A percentile compares a stretch with the other conserved stretches of the same genome.
These are phyloP conservation scores for Tympanuchus pallidicinctus DNA, from an alignment of 2,113 vertebrate species.

Conservation along the genomic window DNA sequence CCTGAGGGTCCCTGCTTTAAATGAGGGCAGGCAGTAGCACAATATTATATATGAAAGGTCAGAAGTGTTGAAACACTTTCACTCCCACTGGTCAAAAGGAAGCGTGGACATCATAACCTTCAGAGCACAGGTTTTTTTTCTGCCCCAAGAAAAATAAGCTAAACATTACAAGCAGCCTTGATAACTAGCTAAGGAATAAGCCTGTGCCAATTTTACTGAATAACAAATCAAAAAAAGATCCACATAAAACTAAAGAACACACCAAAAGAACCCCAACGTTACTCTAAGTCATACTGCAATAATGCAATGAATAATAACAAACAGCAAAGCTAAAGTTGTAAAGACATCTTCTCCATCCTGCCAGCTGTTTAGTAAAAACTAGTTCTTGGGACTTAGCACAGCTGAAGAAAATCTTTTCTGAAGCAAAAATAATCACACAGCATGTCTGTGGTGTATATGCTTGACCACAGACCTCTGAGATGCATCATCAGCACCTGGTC, in stretches of 20 bases:
- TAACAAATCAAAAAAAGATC: background rate
- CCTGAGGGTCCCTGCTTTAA: background rate
- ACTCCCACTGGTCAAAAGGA: background rate
- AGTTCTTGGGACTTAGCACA: background rate
- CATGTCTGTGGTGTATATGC: background rate
- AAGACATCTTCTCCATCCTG: background rate
- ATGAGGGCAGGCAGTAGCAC: background rate
- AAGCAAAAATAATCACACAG: background rate
- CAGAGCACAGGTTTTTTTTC: conserved; percentile 7
- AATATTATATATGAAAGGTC: background rate
- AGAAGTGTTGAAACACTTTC: background rate
- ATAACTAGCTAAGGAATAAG: conserved; percentile 26
- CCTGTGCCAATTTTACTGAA: background rate
- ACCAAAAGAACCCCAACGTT: background rate
- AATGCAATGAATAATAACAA: background rate
- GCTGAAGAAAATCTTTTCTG: background rate
- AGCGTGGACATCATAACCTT: background rate
- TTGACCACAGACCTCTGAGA: background rate
- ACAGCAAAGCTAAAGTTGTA: background rate
- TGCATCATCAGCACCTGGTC: background rate
- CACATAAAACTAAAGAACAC: background rate
- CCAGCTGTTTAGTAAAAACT: background rate
- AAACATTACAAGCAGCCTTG: background rate
- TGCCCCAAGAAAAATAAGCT: conserved; percentile 56
- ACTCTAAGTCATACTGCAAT: background rate